Evolutionary conservation across 92 coral and sea anemone genomes (phyloP), one percentile per base, ranked within the genome.

Genomic region (Galaxea fascicularis): DNA sequence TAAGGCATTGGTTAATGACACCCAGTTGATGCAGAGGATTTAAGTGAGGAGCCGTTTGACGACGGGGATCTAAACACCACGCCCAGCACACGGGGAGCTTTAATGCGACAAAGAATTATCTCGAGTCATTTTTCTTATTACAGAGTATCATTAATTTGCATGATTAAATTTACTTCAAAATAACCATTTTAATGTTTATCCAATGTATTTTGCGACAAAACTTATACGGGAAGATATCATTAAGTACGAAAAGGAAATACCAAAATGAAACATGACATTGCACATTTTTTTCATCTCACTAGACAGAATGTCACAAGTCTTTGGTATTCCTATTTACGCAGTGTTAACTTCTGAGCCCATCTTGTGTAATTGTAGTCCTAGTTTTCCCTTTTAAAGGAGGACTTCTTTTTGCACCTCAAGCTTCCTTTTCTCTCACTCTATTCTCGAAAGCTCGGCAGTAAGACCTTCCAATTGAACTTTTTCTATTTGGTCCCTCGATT

Each of bases 361-460:
- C 20, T 65, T 31, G 63, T 78, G 73, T 31, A 78, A 26, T 45
- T 78, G 74, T n/a, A 63, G 84, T 31, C 64, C 84, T 29, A 78
- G 73, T 63, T 63, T 63, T 65, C 84, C 18, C 58, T 78, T 78
- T 66, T 78, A 63, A 20, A 62, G 74, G 51, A 31, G 59, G 22
- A 78, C 29, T 47, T 78, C 73, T 22, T 41, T 78, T 64, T 78
- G 57, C 84, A 78, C 57, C 60, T 78, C 84, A 59, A 60, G 20
- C 60, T 78, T 78, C 65, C 54, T 60, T 62, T 64, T 78, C 73
- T 78, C 73, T 39, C 60, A 21, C 63, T 63, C 60, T 31, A 78
- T 78, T 44, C 84, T 16, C 31, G 60, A 60, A 60, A 63, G 84
- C 44, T 79, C 84, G 60, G 60, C 84, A 56, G 26, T 21, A 21